These are phyloP conservation scores for Erannis defoliaria DNA, from an alignment of 2,888 invertebrate species.

Conservation along the genomic window DNA sequence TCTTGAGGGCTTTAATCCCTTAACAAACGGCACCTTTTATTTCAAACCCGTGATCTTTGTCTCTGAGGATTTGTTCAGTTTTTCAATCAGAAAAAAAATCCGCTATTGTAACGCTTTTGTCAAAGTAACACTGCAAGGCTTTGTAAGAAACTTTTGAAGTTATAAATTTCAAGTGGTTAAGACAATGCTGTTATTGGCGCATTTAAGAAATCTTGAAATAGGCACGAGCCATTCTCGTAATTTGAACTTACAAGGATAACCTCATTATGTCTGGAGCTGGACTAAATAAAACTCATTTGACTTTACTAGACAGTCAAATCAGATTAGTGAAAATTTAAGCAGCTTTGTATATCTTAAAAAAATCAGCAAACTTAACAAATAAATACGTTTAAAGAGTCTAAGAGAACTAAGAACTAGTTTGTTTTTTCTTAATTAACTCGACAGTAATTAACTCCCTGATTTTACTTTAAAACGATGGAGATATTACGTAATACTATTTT, in stretches of 20 bases:
- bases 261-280: too few species aligned
- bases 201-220: constrained; percentile 38
- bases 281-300: constrained; percentile 12
- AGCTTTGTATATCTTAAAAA: too few species aligned
- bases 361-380: too few species aligned
- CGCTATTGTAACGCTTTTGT: constrained; percentile 53
- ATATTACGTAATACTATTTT: too few species aligned
- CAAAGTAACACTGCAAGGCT: constrained; percentile 50
- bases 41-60: constrained; percentile 75
- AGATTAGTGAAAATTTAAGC: too few species aligned
- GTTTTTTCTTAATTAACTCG: too few species aligned
- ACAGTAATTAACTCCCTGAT: too few species aligned
- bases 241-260: constrained; percentile 32
- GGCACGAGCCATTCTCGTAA: constrained; percentile 52
- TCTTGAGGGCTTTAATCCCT: constrained; percentile 74
- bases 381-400: too few species aligned
- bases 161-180: constrained; percentile 57
- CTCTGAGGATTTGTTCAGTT: constrained; percentile 56
- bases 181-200: constrained; percentile 46
- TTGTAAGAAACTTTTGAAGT: constrained; percentile 49
- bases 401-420: too few species aligned
- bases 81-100: constrained; percentile 59
- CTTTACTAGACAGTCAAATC: too few species aligned
- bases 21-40: constrained; percentile 75
- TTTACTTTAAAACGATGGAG: too few species aligned